Evolutionary conservation across 2,888 invertebrate species (phyloP), one percentile per base, ranked within the genome.

Genomic region (Ceramica pisi): DNA sequence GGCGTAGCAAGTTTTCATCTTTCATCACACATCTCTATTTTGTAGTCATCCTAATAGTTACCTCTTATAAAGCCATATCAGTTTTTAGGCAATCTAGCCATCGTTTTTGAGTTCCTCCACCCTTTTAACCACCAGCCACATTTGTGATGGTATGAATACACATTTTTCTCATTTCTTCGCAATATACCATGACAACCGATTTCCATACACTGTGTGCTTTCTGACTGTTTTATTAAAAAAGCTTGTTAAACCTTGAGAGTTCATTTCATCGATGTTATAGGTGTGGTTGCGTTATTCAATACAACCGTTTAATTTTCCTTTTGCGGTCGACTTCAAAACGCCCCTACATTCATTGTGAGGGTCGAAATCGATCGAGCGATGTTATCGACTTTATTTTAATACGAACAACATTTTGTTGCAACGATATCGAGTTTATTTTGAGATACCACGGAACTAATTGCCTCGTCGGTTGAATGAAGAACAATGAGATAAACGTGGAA

Each of bases 361-460:
- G 81, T 79, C 84, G 77, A 79, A 87, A 87, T 86, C 89, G 86
- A 86, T 85, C 82, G 79, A 80, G 80, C 89, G 94, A 93, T 94
- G 86, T 88, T 93, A 93, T 93, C 93, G 88, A 86, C 80, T 88
- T 88, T 87, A 87, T 90, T 88, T 89, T 89, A 88, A 89, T 87
- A 89, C 81, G 86, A 90, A 91, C 88, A 91, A 90, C 89, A 89
- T 92, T 92, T 90, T 89, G 89, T 92, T 89, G 90, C 91, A 90
- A 90, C 88, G 85, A 85, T 90, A 89, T 90, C 84, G 86, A 83
- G 80, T 90, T 92, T 91, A 89, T 89, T 88, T 90, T 90, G 87
- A 82, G 85, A 89, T 89, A 89, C 87, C 86, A 88, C 88, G 81
- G 78, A 89, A 89, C 88, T 93, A 92, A 93, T 93, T 93, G 91